Evolutionary conservation across 1,140 invertebrate genomes (phyloP), one percentile per base, ranked within the genome.

Genomic region (Solenopsis fugax): DNA sequence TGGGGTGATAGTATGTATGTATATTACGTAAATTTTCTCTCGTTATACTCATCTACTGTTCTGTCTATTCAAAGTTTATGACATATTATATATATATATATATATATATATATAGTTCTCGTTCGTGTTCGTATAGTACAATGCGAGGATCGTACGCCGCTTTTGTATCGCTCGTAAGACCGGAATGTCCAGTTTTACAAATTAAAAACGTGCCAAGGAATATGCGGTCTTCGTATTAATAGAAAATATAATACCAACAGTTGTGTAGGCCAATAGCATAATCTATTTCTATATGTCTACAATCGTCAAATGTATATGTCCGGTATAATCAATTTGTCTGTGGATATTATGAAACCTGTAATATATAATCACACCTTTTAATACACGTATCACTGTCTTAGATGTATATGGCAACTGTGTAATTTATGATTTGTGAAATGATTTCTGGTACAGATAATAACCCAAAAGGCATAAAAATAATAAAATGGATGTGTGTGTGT

Each of bases 21-120:
- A 24, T 81, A 86, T 64, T 71, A 69, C 24, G 24, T 64, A 86
- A 85, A 89, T 62, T 75, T 88, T 84, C 24, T 75, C 86, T 73
- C 76, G 78, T 91, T 91, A 87, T 58, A 75, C 34, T 85, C 87
- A 87, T 69, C 85, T 85, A 82, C 45, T 67, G 81, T 91, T 92
- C 58, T 90, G 60, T 91, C 78, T 91, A 92, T 92, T 87, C 69
- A 91, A 92, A 90, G 80, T 92, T 91, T 91, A 92, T 86, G 50
- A 72, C 54, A 58, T 29, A 29, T 29, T 2, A 29, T 65, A 86
- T 84, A 86, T 72, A 60, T 41, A 69, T 37, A 64, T 64, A 82
- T 58, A 69, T 87, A 71, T 56, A 77, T 18, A 52, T 45, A 65
- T 29, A 65, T 78, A 60, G 56, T 54, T 69, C 41, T 77, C 52